Evolutionary conservation across 2,797 vertebrate species (phyloP), one percentile per base, ranked within the genome.

Genomic region (Acomys russatus): DNA sequence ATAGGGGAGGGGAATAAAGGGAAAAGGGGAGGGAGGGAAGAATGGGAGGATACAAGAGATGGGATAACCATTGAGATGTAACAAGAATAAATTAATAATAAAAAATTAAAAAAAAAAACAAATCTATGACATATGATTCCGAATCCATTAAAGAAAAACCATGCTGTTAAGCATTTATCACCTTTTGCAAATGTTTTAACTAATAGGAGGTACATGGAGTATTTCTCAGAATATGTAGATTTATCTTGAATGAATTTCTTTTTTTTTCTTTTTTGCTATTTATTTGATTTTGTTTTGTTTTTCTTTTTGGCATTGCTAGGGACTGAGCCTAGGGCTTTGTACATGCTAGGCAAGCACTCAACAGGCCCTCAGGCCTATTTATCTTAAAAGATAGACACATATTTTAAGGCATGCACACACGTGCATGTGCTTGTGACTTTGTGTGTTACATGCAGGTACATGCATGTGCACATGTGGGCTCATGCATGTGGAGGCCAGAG

Each of bases 131-230:
- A 12, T 90, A 90, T 12, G 63, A n/a, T 23, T 95, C 30, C 38
- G 30, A 88, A 93, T 96, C 35, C 10, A 80, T 79, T 93, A 92
- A 68, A 66, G 76, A 94, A 95, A 91, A 84, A 73, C 11, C 64
- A 15, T 28, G 74, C 70, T n/a, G 49, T 77, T 84, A 64, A 76
- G 76, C 76, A 94, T 94, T 77, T 71, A 23, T 94, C 76, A 91
- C 18, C 56, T 15, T 93, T 97, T 95, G 61, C 9, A 93, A 90
- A 56, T 88, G 22, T 79, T 91, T 95, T 76, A 61, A 95, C 66
- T 87, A 96, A 38, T 68, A 90, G 12, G 44, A 70, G 49, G 28
- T 35, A 22, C 3, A 63, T 79, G 4, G 17, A 79, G 1, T 76
- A 66, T 92, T 94, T 79, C 44, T 94, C 44, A 88, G 73, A 83